Evolutionary conservation across 2,888 invertebrate species (phyloP), one percentile per base, ranked within the genome.

Genomic region (Ceratothoa steindachneri): DNA sequence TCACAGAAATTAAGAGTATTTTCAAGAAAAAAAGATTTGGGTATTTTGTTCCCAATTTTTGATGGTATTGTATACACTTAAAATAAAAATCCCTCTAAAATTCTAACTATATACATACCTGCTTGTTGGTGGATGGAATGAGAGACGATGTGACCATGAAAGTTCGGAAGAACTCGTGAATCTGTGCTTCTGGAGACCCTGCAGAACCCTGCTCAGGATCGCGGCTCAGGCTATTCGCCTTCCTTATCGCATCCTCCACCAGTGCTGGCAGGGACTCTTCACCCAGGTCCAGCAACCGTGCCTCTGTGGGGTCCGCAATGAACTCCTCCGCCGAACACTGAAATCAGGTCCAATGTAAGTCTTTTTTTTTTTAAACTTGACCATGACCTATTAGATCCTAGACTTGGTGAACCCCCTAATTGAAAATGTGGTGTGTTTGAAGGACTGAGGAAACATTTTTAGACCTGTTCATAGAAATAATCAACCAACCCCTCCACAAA

Each of bases 261-360:
- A 78, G 51, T 66, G 70, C 72, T 3, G 72, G 53, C 1, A 69
- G 77, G 9, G 72, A 70, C 0, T 67, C 31, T 22, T 65, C 69
- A 9, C 74, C 74, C 29, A 80, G 66, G 0, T 76, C 80, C 24
- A 80, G 51, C n/a, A 80, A 66, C 3, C 78, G 71, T 0, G 70
- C 67, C 15, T 75, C 72, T 9, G 78, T 73, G 19, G 80, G 77
- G 22, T 69, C 70, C 9, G 64, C 66, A 9, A 67, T 30, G 64
- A 72, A 80, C 68, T 80, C 78, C 0, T 74, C 51, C 27, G 71
- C 73, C 19, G 76, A 73, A 27, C 78, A 74, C 80, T 80, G 73
- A 55, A 51, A 41, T 29, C 4, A n/a, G n/a, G n/a, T 29, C 4
- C 30, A 67, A 12, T n/a, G 15, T 27, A n/a, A 15, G 27, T 19